Evolutionary conservation across 1,140 invertebrate genomes (phyloP).

Genomic region (Bathynomus jamesi): DNA sequence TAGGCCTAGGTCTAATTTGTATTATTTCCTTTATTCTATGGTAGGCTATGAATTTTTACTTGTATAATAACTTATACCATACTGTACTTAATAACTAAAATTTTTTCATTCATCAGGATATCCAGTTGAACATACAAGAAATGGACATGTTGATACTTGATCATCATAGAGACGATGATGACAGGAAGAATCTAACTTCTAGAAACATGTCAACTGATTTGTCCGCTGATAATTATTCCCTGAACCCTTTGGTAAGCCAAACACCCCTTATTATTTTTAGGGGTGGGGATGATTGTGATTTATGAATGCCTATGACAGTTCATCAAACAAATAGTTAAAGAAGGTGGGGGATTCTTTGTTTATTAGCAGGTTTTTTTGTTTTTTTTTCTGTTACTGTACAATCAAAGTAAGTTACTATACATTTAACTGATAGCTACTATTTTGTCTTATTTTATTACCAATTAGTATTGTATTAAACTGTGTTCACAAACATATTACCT

Average conservation of each 20-base stretch:
- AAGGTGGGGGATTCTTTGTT: not conserved
- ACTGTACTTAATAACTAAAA: not conserved
- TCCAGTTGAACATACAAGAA: not conserved
- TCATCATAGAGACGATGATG: not conserved
- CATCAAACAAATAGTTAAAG: not conserved
- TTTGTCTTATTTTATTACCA: no score
- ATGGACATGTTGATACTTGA: not conserved
- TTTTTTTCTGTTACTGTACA: not conserved
- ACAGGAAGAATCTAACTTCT: not conserved
- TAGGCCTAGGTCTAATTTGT: not conserved
- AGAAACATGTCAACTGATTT: not conserved
- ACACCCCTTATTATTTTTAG: not conserved
- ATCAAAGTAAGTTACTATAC: not conserved
- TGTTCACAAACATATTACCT: no score
- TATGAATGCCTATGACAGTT: not conserved
- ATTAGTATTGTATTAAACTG: no score
- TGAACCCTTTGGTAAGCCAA: not conserved
- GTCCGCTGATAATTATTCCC: not conserved
- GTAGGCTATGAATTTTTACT: no score
- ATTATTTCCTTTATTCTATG: not conserved
- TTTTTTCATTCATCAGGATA: not conserved
- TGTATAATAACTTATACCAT: no score
- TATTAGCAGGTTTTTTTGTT: not conserved
- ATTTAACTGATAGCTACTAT: no score
- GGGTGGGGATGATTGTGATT: not conserved